These are phyloP conservation scores for Rattus norvegicus DNA, from an alignment of 2,113 vertebrate genomes.

Conservation along the genomic window DNA sequence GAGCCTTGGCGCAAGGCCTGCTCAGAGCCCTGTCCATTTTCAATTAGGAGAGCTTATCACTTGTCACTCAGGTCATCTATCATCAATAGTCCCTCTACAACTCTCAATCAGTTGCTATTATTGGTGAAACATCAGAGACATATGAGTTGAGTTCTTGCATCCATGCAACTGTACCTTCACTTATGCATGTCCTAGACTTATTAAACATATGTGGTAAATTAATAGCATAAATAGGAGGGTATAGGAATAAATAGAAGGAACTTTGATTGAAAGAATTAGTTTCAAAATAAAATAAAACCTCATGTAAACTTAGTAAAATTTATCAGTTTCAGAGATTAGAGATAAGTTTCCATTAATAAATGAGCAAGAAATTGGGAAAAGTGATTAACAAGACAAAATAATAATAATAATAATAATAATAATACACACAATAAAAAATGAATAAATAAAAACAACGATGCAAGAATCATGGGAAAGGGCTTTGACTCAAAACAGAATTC, in stretches of 20 bases:
- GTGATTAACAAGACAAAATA: not conserved
- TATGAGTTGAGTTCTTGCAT: not conserved
- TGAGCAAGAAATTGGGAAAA: not conserved
- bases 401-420: not conserved
- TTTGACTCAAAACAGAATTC: not conserved
- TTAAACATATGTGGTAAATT: not conserved
- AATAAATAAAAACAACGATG: not conserved
- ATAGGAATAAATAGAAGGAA: not conserved
- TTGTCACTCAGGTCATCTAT: not conserved
- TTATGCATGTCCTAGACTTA: not conserved
- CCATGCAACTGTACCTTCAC: not conserved
- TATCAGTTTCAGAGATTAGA: not conserved
- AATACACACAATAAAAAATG: not conserved
- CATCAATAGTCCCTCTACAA: fast-evolving
- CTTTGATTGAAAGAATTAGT: not conserved
- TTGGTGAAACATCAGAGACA: not conserved
- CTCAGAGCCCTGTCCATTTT: too few species aligned
- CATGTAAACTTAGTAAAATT: not conserved
- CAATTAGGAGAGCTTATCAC: not conserved
- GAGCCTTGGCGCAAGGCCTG: too few species aligned
- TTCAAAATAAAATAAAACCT: not conserved
- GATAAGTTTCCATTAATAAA: not conserved
- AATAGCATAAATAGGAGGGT: not conserved
- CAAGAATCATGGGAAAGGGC: not conserved
- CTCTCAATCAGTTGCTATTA: not conserved